A percentile compares a stretch with the other conserved stretches of the same genome.
Evolutionary conservation across 2,113 vertebrate genomes (phyloP).

Genomic region (Istiophorus platypterus): DNA sequence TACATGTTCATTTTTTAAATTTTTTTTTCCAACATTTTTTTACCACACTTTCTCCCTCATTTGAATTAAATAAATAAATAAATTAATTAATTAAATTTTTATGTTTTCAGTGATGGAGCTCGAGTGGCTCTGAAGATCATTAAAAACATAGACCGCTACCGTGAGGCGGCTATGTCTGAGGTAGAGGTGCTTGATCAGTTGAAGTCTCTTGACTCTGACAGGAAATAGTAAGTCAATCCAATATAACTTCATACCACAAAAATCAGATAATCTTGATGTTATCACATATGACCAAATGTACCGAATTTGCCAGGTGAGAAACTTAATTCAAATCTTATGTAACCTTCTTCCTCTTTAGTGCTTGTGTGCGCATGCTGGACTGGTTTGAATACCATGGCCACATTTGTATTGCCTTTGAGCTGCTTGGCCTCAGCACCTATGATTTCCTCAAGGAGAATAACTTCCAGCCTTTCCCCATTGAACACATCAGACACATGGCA

Average conservation of each 20-base stretch:
- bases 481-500: conserved; percentile 95
- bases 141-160: conserved; percentile 97
- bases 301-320: background rate
- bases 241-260: background rate
- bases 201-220: conserved; percentile 89
- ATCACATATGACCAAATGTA: background rate
- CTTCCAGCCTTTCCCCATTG: conserved; percentile 94
- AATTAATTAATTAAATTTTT: conserved; percentile 59
- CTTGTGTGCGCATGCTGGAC: conserved; percentile 95
- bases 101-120: conserved; percentile 81
- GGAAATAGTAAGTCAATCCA: conserved; percentile 80
- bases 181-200: conserved; percentile 94
- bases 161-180: conserved; percentile 96
- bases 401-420: conserved; percentile 95
- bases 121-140: conserved; percentile 98
- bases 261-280: background rate
- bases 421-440: conserved; percentile 96
- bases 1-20: background rate
- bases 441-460: conserved; percentile 98
- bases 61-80: background rate
- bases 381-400: conserved; percentile 98
- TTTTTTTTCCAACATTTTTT: too few species aligned
- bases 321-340: background rate
- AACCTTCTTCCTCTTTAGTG: conserved; percentile 73
- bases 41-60: background rate